Percentiles rank a stretch among this genome's conserved stretches.
Evolutionary conservation across 2,888 invertebrate genomes (phyloP).

Genomic region (Creontiades dilutus): DNA sequence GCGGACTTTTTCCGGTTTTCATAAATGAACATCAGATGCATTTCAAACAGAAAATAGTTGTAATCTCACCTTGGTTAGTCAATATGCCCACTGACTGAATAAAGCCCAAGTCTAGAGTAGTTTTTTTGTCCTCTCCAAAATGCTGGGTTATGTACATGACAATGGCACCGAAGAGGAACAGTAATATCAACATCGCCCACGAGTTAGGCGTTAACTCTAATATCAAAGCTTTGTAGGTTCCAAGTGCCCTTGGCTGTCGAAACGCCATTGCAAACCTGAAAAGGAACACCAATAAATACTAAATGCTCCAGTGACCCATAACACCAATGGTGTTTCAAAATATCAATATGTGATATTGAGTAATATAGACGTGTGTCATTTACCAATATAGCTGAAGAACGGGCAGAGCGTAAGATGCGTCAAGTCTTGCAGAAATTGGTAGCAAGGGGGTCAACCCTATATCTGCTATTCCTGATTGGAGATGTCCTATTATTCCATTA

Average conservation of each 20-base stretch:
- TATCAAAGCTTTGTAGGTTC: slow-evolving; percentile 73
- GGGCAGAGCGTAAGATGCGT: slow-evolving; percentile 38
- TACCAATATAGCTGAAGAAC: slow-evolving; percentile 48
- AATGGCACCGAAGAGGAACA: slow-evolving; percentile 22
- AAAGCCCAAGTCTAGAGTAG: slow-evolving; percentile 22
- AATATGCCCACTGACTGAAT: slow-evolving; percentile 49
- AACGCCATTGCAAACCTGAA: slow-evolving; percentile 84
- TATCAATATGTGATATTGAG: neutral
- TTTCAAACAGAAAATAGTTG: no score
- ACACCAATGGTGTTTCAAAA: neutral
- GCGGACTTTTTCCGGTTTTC: no score
- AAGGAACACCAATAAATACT: neutral
- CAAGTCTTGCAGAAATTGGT: slow-evolving; percentile 35
- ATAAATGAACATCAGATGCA: no score
- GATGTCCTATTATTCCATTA: slow-evolving; percentile 74
- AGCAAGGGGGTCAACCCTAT: slow-evolving; percentile 73
- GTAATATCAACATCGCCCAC: slow-evolving; percentile 63
- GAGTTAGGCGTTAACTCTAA: slow-evolving; percentile 70
- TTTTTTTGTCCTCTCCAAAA: neutral
- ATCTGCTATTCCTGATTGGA: slow-evolving; percentile 74
- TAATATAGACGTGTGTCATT: neutral
- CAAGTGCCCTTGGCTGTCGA: slow-evolving; percentile 81
- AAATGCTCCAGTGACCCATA: neutral
- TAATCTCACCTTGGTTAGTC: slow-evolving; percentile 27
- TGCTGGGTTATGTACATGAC: slow-evolving; percentile 4